Evolutionary conservation across 2,113 vertebrate genomes (phyloP), one percentile per base, ranked within the genome.

Genomic region (Lipotes vexillifer): DNA sequence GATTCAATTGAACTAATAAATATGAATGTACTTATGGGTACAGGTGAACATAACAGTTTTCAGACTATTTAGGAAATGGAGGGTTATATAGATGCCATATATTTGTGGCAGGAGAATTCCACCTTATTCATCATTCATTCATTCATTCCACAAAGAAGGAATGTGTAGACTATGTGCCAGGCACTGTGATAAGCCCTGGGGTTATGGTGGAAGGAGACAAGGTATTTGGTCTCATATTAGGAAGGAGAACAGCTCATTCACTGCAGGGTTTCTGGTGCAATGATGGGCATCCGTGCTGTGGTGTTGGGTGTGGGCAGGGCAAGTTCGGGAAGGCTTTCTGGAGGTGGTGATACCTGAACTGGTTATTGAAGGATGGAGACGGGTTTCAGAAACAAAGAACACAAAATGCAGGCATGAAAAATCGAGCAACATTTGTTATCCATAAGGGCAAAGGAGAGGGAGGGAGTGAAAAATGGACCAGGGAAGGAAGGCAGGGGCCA

Each of bases 1-100:
- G 5, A 33, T 81, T 93, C 46, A 90, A 5, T 65, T 93, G 33
- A 95, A 86, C 20, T 72, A 38, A 65, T 90, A 81, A 72, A 66
- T 86, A 87, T 86, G 36, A 77, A 31, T 72, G 4, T 66, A 46
- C 33, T 66, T 66, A n/a, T 72, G 1, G 20, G 13, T 25, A 93
- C n/a, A 89, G 44, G 13, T 61, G 31, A 86, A 61, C 33, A 57
- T 36, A 57, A 80, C 14, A 55, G 36, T 55, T 92, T 93, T 94
- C 59, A 84, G 33, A 38, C 33, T 68, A 0, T 46, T 84, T 84
- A 41, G 46, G 55, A 92, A 88, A 33, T 52, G 7, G 2, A 61
- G 33, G 46, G 5, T 61, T 68, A 33, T 72, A 36, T 2, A 93
- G 6, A 75, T 65, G 61, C n/a, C 72, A 66, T 46, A 2, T 77